Evolutionary conservation across 2,797 vertebrate genomes (phyloP).

Genomic region (Heteromormyrus szaboi): DNA sequence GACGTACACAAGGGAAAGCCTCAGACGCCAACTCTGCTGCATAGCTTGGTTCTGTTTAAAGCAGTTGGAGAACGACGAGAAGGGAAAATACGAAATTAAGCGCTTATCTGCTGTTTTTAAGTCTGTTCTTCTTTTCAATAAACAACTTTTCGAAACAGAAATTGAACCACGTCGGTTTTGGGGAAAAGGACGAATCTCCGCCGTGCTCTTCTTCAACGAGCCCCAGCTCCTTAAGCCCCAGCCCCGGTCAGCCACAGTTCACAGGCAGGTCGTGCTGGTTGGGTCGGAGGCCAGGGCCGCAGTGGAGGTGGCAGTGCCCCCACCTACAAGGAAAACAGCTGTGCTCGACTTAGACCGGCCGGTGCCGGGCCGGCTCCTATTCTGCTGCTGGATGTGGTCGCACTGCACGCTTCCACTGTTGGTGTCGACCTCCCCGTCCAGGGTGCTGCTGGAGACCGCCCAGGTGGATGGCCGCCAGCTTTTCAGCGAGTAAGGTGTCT

Average conservation of each 20-base stretch:
- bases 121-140: slow-evolving; percentile 11
- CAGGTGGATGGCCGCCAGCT: slow-evolving; percentile 94
- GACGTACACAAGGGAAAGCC: slow-evolving; percentile 56
- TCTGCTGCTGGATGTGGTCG: slow-evolving; percentile 47
- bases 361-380: slow-evolving; percentile 47
- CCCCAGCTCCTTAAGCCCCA: neutral
- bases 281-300: slow-evolving; percentile 68
- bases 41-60: slow-evolving; percentile 95
- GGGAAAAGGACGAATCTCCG: slow-evolving; percentile 29
- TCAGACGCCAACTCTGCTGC: slow-evolving; percentile 77
- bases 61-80: slow-evolving; percentile 56
- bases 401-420: slow-evolving; percentile 31
- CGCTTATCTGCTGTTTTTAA: slow-evolving; percentile 25
- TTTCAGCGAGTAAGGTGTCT: slow-evolving; percentile 95
- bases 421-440: slow-evolving; percentile 85
- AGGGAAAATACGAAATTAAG: slow-evolving; percentile 13
- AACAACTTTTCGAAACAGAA: neutral
- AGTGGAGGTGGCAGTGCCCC: slow-evolving; percentile 67
- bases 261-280: slow-evolving; percentile 79
- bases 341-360: slow-evolving; percentile 83
- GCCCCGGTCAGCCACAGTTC: slow-evolving; percentile 53
- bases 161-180: neutral
- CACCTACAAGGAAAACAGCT: slow-evolving; percentile 76
- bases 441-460: slow-evolving; percentile 87
- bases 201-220: neutral